phyloP scores from a whole-genome alignment of 2,888 invertebrate genomes.

The Pseudeuparius sepicola region DNA sequence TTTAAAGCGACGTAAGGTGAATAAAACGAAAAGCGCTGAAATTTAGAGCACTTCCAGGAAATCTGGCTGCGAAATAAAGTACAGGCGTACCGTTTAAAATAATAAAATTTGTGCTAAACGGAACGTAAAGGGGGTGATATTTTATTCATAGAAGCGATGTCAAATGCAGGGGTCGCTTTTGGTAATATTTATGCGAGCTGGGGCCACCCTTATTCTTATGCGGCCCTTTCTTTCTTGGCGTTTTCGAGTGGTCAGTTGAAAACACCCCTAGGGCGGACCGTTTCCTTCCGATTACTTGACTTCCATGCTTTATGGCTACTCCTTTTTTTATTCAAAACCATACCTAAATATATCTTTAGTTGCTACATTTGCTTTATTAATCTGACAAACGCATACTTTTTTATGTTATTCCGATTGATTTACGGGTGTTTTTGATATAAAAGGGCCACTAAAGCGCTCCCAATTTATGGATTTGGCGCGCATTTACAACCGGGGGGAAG shows the following conservation, averaged over 20 bases:
- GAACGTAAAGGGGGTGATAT: slow-evolving; percentile 25
- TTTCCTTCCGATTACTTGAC: slow-evolving; percentile 29
- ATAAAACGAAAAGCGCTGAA: no score
- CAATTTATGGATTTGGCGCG: no score
- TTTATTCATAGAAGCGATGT: slow-evolving; percentile 28
- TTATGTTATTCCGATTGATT: no score
- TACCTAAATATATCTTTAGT: slow-evolving; percentile 29
- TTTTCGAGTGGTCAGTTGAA: slow-evolving; percentile 31
- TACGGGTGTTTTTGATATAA: no score
- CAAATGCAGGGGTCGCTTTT: slow-evolving; percentile 22
- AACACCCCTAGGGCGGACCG: slow-evolving; percentile 25
- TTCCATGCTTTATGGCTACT: no score
- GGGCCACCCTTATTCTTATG: slow-evolving; percentile 23
- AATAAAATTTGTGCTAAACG: slow-evolving; percentile 26
- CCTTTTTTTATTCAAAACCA: slow-evolving; percentile 33
- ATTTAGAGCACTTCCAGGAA: no score
- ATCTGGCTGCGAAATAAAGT: no score
- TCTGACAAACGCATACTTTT: slow-evolving; percentile 30
- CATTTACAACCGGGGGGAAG: no score
- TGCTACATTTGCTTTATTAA: slow-evolving; percentile 31
- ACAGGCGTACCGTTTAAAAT: no score
- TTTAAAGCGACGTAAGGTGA: no score
- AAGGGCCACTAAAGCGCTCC: no score
- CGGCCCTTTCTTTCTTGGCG: slow-evolving; percentile 18
- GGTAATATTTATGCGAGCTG: slow-evolving; percentile 17